Evolutionary conservation across 2,113 vertebrate species (phyloP).

Genomic region (Lasiurus borealis): DNA sequence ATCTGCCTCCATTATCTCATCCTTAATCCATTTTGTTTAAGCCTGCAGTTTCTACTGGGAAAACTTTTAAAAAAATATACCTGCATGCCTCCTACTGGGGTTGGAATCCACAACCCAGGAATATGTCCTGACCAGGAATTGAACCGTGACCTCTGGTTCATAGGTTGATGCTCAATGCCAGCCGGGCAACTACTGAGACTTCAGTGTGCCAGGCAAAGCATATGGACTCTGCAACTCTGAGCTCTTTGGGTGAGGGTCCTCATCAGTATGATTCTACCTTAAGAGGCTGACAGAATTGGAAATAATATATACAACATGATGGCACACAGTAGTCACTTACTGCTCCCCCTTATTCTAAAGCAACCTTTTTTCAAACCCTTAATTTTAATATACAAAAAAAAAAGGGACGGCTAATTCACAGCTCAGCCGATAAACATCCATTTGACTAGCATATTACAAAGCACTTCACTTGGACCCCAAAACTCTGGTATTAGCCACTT

Average conservation of each 20-base stretch:
- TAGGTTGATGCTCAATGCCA: too few relatives aligned
- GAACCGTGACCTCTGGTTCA: too few relatives aligned
- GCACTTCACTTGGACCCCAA: not conserved
- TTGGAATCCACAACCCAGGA: too few relatives aligned
- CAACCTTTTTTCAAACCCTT: not conserved
- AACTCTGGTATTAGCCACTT: not conserved
- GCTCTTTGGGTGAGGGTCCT: not conserved
- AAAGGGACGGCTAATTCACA: not conserved
- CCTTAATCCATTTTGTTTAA: conserved; percentile 16
- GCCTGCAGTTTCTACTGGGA: not conserved
- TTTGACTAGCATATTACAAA: not conserved
- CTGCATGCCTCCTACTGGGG: too few relatives aligned
- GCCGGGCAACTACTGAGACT: not conserved
- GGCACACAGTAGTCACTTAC: not conserved
- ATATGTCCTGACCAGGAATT: too few relatives aligned
- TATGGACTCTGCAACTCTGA: too few relatives aligned
- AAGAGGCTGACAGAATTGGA: not conserved
- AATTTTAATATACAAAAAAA: not conserved
- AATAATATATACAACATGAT: not conserved
- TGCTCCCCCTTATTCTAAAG: not conserved
- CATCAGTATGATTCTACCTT: not conserved
- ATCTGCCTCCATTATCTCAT: not conserved
- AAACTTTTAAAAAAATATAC: too few relatives aligned
- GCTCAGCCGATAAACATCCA: not conserved
- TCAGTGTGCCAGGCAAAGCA: not conserved